phyloP scores from a whole-genome alignment of 2,888 invertebrate species.

The Anthrax anthrax region DNA sequence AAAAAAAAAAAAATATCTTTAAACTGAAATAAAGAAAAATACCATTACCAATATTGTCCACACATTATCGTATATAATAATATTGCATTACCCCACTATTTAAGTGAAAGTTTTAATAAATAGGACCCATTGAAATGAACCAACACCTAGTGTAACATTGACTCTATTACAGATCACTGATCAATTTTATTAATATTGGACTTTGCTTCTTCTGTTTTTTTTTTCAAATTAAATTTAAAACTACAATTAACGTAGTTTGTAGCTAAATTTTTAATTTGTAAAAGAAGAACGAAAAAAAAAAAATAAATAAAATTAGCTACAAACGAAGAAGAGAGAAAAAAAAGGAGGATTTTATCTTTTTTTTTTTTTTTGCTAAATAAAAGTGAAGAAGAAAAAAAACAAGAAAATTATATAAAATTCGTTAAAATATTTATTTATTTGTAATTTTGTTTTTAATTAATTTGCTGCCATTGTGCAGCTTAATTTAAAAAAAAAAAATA shows the following conservation, averaged over 20 bases:
- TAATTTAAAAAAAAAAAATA: conserved; percentile 6
- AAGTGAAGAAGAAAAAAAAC: neutral
- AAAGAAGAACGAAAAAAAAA: no score
- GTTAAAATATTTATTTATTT: neutral
- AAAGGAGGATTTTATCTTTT: no score
- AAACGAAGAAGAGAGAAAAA: neutral
- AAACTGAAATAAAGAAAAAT: no score
- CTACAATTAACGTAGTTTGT: neutral
- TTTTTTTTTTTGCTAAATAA: no score
- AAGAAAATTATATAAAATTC: neutral
- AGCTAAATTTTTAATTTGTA: neutral
- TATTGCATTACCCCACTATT: conserved; percentile 27
- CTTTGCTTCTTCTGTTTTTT: conserved; percentile 21
- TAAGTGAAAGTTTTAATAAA: conserved; percentile 34
- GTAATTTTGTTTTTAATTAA: conserved; percentile 1
- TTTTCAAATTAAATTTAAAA: no score
- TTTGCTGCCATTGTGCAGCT: conserved; percentile 4
- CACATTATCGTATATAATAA: no score
- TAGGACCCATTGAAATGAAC: conserved; percentile 33
- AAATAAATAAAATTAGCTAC: neutral
- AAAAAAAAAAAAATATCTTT: no score
- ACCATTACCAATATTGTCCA: no score
- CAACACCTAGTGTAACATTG: conserved; percentile 37
- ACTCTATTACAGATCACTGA: conserved; percentile 34
- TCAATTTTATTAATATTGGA: no score